phyloP scores from a whole-genome alignment of 2,888 invertebrate species.

The Gortyna flavago region DNA sequence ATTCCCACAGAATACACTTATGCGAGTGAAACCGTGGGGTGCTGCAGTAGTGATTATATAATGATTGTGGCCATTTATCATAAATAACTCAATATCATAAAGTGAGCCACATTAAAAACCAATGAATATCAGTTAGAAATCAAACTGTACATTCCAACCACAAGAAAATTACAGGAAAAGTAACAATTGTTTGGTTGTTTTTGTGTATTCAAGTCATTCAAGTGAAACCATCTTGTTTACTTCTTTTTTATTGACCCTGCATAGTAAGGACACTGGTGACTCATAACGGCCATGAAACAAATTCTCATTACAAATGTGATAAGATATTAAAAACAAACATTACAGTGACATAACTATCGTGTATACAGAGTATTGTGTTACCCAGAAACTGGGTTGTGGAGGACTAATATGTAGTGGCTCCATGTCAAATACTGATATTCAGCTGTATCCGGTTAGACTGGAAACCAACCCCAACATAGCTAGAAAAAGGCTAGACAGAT shows the following conservation, averaged over 20 bases:
- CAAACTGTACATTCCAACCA: slow-evolving; percentile 1
- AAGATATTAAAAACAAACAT: slow-evolving; percentile 31
- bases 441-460: not conserved
- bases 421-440: not conserved
- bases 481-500: not conserved
- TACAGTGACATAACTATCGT: not conserved
- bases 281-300: slow-evolving; percentile 36
- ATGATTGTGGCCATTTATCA: not conserved
- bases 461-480: not conserved
- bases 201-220: slow-evolving; percentile 28
- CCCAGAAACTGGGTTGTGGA: not conserved
- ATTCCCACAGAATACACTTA: too few relatives aligned
- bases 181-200: not conserved
- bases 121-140: not conserved
- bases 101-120: slow-evolving; percentile 1
- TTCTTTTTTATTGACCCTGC: slow-evolving; percentile 42
- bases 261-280: slow-evolving; percentile 44
- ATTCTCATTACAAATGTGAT: slow-evolving; percentile 22
- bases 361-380: not conserved
- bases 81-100: slow-evolving; percentile 1
- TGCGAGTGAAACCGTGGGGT: too few relatives aligned
- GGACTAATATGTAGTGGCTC: not conserved
- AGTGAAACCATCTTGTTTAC: slow-evolving; percentile 33
- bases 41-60: not conserved
- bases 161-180: slow-evolving; percentile 16